Evolutionary conservation across 2,888 invertebrate species (phyloP).

Genomic region (Hanleya hanleyi): DNA sequence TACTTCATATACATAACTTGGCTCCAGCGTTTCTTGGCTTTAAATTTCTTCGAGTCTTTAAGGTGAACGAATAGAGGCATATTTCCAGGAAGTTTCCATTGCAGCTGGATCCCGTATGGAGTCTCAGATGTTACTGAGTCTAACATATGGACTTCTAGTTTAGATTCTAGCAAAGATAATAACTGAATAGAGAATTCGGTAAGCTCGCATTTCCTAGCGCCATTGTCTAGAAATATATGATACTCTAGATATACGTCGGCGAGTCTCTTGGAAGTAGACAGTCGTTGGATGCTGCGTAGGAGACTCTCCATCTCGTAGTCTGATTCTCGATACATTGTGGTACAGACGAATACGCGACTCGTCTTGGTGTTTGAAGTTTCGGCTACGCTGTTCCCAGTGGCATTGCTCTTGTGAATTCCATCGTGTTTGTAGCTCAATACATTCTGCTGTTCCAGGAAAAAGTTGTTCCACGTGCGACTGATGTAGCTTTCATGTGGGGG

Average conservation of each 20-base stretch:
- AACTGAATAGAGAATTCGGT: conserved; percentile 57
- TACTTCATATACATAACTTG: conserved; percentile 63
- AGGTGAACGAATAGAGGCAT: conserved; percentile 61
- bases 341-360: conserved; percentile 54
- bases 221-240: conserved; percentile 61
- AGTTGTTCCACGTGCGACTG: conserved; percentile 40
- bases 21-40: conserved; percentile 63
- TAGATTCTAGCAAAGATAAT: conserved; percentile 46
- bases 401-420: neutral
- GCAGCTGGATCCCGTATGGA: conserved; percentile 58
- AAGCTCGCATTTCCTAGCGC: conserved; percentile 43
- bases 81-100: conserved; percentile 45
- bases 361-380: neutral
- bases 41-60: conserved; percentile 53
- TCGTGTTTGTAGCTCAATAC: conserved; percentile 41
- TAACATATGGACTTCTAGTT: conserved; percentile 32
- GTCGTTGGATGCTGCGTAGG: conserved; percentile 44
- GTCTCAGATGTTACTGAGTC: conserved; percentile 45
- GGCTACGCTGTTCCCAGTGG: neutral
- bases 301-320: conserved; percentile 60
- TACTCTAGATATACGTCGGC: conserved; percentile 50
- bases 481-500: conserved; percentile 44
- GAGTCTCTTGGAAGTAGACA: conserved; percentile 43
- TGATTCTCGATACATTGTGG: conserved; percentile 64
- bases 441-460: conserved; percentile 47